These are phyloP conservation scores for Mimas tiliae DNA, from an alignment of 2,888 invertebrate genomes.

Conservation along the genomic window DNA sequence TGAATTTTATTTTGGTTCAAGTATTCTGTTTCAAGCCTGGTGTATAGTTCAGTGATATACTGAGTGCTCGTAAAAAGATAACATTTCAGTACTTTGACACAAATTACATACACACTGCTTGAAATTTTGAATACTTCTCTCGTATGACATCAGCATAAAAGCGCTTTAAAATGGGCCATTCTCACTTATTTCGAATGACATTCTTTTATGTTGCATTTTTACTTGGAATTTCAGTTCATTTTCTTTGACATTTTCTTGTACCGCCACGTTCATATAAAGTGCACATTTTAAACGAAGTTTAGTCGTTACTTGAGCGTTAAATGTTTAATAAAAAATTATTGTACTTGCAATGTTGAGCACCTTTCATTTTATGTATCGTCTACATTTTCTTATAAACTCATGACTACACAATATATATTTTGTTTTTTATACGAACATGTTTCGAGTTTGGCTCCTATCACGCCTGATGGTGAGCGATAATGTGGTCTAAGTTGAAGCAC, in stretches of 20 bases:
- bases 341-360: too few species aligned
- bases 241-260: constrained; percentile 8
- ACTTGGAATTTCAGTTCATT: neutral
- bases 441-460: too few species aligned
- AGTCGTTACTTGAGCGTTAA: constrained; percentile 6
- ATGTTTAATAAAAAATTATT: neutral
- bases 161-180: constrained; percentile 36
- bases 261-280: neutral
- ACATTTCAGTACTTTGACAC: constrained; percentile 37
- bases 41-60: constrained; percentile 23
- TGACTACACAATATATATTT: too few species aligned
- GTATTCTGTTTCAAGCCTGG: constrained; percentile 9
- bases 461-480: too few species aligned
- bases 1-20: constrained; percentile 17
- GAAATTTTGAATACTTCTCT: constrained; percentile 41
- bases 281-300: constrained; percentile 7
- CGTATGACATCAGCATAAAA: constrained; percentile 40
- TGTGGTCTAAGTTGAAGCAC: too few species aligned
- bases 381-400: too few species aligned
- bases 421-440: too few species aligned
- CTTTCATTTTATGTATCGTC: too few species aligned
- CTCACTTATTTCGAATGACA: constrained; percentile 32
- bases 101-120: constrained; percentile 39
- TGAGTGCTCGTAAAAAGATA: constrained; percentile 32
- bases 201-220: constrained; percentile 26